Evolutionary conservation across 2,888 invertebrate genomes (phyloP).

Genomic region (Emesis furor): DNA sequence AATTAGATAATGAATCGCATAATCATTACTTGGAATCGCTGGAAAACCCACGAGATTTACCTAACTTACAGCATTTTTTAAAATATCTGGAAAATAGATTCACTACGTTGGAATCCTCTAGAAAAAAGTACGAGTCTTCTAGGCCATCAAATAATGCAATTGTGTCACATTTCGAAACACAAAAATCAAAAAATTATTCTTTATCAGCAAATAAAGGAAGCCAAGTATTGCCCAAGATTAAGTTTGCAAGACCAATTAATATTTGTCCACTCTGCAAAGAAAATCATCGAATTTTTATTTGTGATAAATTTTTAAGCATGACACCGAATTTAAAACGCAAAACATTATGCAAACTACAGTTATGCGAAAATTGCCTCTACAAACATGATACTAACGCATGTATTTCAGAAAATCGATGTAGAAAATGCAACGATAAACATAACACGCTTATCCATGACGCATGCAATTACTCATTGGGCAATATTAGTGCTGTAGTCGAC

Average conservation of each 20-base stretch:
- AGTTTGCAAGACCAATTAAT: not conserved
- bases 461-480: not conserved
- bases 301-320: not conserved
- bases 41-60: slow-evolving; percentile 41
- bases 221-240: not conserved
- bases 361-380: not conserved
- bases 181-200: no score
- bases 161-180: not conserved
- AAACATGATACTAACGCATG: not conserved
- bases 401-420: slow-evolving; percentile 20
- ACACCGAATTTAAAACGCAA: not conserved
- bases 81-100: slow-evolving; percentile 53
- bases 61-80: slow-evolving; percentile 47
- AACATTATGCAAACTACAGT: not conserved
- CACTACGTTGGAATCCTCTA: slow-evolving; percentile 34
- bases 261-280: not conserved
- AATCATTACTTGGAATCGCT: slow-evolving; percentile 49
- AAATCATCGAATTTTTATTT: not conserved
- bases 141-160: not conserved
- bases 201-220: not conserved
- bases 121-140: slow-evolving; percentile 37
- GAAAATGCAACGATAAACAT: slow-evolving; percentile 11
- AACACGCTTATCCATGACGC: slow-evolving; percentile 27
- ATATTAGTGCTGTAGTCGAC: not conserved
- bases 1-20: slow-evolving; percentile 56